A percentile compares a stretch with the other conserved stretches of the same genome.
Evolutionary conservation across 1,140 invertebrate genomes (phyloP).

Genomic region (Danaus melanippus): DNA sequence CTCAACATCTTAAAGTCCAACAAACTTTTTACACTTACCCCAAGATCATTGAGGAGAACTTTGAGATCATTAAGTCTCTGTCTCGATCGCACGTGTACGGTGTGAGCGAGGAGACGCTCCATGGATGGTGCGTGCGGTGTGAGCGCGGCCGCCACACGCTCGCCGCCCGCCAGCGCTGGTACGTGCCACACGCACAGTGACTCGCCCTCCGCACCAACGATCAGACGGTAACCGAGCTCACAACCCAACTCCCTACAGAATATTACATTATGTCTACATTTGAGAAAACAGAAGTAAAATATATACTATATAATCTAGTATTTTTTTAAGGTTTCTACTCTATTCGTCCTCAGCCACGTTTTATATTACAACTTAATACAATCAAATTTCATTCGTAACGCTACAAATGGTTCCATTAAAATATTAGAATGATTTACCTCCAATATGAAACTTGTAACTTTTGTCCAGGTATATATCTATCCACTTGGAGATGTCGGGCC

Average conservation of each 20-base stretch:
- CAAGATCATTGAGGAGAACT: conserved; percentile 71
- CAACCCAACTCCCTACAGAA: conserved; percentile 80
- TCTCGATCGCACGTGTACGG: conserved; percentile 93
- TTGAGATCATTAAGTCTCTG: conserved; percentile 88
- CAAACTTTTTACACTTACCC: conserved; percentile 33
- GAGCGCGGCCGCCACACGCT: conserved; percentile 86
- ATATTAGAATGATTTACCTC: conserved; percentile 72
- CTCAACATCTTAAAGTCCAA: too few relatives aligned
- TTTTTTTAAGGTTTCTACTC: too few relatives aligned
- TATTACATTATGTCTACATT: background rate
- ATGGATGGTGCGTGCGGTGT: conserved; percentile 92
- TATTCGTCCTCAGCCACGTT: too few relatives aligned
- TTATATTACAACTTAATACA: too few relatives aligned
- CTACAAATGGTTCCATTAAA: too few relatives aligned
- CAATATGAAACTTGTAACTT: conserved; percentile 95
- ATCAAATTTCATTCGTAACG: too few relatives aligned
- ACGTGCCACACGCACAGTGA: conserved; percentile 87
- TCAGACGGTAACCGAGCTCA: conserved; percentile 89
- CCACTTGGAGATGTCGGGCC: conserved; percentile 92
- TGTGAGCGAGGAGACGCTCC: conserved; percentile 96
- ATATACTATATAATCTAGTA: too few relatives aligned
- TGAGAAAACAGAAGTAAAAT: too few relatives aligned
- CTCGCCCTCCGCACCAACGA: conserved; percentile 85
- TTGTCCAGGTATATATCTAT: conserved; percentile 92
- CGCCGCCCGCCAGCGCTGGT: conserved; percentile 85